A percentile compares a stretch with the other conserved stretches of the same genome.
Evolutionary conservation across 2,113 vertebrate genomes (phyloP).

Genomic region (Siniperca chuatsi): DNA sequence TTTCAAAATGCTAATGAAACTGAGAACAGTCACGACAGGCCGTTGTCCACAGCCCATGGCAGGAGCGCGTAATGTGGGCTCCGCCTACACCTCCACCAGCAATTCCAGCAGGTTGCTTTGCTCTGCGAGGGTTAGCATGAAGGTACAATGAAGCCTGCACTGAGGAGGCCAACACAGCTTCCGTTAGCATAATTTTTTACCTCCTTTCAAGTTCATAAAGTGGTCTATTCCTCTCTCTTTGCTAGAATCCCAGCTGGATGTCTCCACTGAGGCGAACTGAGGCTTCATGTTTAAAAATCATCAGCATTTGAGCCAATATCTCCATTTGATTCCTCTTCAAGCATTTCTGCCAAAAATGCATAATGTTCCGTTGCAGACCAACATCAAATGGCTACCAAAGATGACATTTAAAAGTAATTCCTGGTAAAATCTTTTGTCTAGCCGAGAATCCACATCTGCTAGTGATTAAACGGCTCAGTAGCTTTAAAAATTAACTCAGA

Average conservation of each 20-base stretch:
- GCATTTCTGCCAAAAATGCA: slow-evolving; percentile 6
- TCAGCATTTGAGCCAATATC: slow-evolving; percentile 19
- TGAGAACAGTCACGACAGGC: slow-evolving; percentile 1
- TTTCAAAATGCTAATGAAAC: slow-evolving; percentile 39
- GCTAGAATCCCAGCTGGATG: slow-evolving; percentile 9
- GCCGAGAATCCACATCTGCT: slow-evolving; percentile 60
- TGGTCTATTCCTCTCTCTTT: background rate
- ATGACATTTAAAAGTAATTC: slow-evolving; percentile 45
- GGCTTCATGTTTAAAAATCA: slow-evolving; percentile 33
- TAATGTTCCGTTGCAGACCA: background rate
- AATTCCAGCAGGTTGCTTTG: slow-evolving; percentile 1
- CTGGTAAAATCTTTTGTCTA: slow-evolving; percentile 51
- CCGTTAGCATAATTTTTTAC: slow-evolving; percentile 7
- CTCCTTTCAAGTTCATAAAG: slow-evolving; percentile 55
- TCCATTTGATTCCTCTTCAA: slow-evolving; percentile 34
- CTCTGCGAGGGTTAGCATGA: slow-evolving; percentile 23
- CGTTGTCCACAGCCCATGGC: background rate
- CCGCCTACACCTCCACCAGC: background rate
- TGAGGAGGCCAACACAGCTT: slow-evolving; percentile 7
- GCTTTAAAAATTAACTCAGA: slow-evolving; percentile 75
- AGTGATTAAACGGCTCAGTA: slow-evolving; percentile 70
- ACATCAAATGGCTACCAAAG: background rate
- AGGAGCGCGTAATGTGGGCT: background rate
- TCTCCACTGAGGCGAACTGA: slow-evolving; percentile 9
- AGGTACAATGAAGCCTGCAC: background rate